A percentile compares a stretch with the other conserved stretches of the same genome.
Evolutionary conservation across 1,140 invertebrate genomes (phyloP).

Genomic region (Sinonovacula constricta): DNA sequence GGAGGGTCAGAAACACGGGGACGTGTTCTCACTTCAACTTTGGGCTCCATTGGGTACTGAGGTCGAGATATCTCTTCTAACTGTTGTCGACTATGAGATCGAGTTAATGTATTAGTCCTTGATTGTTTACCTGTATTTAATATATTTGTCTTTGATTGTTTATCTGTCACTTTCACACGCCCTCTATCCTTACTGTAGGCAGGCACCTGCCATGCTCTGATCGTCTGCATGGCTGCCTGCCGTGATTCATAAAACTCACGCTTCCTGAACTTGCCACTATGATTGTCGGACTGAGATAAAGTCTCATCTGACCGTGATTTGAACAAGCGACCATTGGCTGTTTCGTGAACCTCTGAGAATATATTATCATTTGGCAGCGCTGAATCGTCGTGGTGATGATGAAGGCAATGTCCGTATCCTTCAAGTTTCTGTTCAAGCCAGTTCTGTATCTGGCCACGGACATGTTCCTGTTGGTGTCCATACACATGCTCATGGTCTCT

Average conservation of each 20-base stretch:
- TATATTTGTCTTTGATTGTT: slow-evolving; percentile 20
- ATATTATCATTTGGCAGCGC: slow-evolving; percentile 70
- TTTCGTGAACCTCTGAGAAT: slow-evolving; percentile 68
- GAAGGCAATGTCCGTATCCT: slow-evolving; percentile 69
- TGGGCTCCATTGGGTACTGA: slow-evolving; percentile 39
- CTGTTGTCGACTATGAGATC: slow-evolving; percentile 25
- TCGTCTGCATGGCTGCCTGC: slow-evolving; percentile 71
- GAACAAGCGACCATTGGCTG: slow-evolving; percentile 69
- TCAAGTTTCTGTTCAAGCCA: slow-evolving; percentile 70
- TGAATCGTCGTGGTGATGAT: slow-evolving; percentile 75
- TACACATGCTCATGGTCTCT: slow-evolving; percentile 60
- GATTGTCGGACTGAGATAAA: slow-evolving; percentile 74
- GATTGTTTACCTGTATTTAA: neutral
- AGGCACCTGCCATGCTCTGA: slow-evolving; percentile 71
- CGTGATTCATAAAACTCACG: slow-evolving; percentile 72
- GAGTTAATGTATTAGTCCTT: neutral
- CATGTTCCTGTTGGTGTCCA: slow-evolving; percentile 50
- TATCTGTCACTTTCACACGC: slow-evolving; percentile 27
- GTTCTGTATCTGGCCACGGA: slow-evolving; percentile 65
- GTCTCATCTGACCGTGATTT: slow-evolving; percentile 77
- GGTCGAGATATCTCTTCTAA: slow-evolving; percentile 1
- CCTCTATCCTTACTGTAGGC: slow-evolving; percentile 47
- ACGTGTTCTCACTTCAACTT: slow-evolving; percentile 29
- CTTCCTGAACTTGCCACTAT: slow-evolving; percentile 72
- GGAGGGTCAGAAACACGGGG: neutral